These are phyloP conservation scores for Nipponia nippon DNA, from an alignment of 2,113 vertebrate species.

Conservation along the genomic window DNA sequence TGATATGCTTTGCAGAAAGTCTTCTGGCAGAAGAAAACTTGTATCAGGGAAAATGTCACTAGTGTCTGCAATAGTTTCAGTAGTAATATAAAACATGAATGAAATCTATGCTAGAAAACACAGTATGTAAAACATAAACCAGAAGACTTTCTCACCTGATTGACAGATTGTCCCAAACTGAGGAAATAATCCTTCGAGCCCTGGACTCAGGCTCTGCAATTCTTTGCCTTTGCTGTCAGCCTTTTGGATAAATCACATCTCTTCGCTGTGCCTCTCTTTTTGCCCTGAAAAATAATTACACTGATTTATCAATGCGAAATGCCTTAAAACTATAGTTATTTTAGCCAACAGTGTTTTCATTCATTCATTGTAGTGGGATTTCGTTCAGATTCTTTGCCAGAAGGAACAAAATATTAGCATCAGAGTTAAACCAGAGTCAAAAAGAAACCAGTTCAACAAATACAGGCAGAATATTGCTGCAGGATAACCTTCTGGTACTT, in stretches of 20 bases:
- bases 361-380: not conserved
- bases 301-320: not conserved
- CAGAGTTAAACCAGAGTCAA: not conserved
- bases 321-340: not conserved
- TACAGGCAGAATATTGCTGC: not conserved
- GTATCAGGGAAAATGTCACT: not conserved
- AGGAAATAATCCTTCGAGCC: not conserved
- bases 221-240: not conserved
- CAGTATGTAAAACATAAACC: not conserved
- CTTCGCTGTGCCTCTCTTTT: not conserved
- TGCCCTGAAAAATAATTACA: not conserved
- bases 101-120: not conserved
- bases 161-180: not conserved
- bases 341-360: not conserved
- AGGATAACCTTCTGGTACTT: slow-evolving; percentile 33
- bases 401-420: not conserved
- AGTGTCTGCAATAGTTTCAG: not conserved
- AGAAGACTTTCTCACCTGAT: not conserved
- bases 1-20: not conserved
- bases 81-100: not conserved
- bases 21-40: not conserved
- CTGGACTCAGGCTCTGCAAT: not conserved
- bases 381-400: not conserved
- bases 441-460: slow-evolving; percentile 21
- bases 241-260: not conserved